Base-by-base conservation (phyloP, 2,888 invertebrate genomes). In the Apamea monoglypha region DNA sequence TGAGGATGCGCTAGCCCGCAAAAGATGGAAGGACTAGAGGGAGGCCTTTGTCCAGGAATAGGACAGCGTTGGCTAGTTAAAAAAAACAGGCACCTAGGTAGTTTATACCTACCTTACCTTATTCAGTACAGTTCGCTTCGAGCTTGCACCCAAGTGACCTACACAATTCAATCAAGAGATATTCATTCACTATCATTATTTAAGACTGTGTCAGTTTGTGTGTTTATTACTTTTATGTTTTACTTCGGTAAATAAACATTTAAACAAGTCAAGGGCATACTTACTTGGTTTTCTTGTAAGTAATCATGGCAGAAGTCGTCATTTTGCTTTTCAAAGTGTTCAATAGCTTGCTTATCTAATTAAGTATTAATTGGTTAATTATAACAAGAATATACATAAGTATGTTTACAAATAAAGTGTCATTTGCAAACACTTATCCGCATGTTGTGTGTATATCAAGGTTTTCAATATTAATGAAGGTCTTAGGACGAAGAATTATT, bases 341-440 rank as follows among this genome's bases (percentile, higher is more conserved):
- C 12, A 56, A 66, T 47, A 47, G 32, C 18, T 67, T 16, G 44
- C 1, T 56, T 32, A 36, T 63, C n/a, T 47, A 47, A 10, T 36
- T 1, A 7, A 14, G 40, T 40, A 40, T 40, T 50, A 36, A 21
- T 36, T 56, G 66, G 18, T 56, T 36, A 1, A 66, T 47, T 32
- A 21, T 21, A 56, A n/a, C 5, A 32, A 78, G 0, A n/a, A 64
- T 64, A 50, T 36, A n/a, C n/a, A 36, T 36, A 8, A 6, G 16
- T 32, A 44, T 66, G 21, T 29, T 78, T 77, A n/a, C 25, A 76
- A 63, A 77, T 40, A 32, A 72, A 5, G 4, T 12, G 53, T 1
- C 18, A 50, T 59, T 76, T 7, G 29, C 16, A 50, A 75, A 32
- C 18, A 32, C 56, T 47, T 59, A 47, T 32, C 32, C 32, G 14